phyloP scores from a whole-genome alignment of 2,113 vertebrate genomes.

The Orientallactaga bullata region DNA sequence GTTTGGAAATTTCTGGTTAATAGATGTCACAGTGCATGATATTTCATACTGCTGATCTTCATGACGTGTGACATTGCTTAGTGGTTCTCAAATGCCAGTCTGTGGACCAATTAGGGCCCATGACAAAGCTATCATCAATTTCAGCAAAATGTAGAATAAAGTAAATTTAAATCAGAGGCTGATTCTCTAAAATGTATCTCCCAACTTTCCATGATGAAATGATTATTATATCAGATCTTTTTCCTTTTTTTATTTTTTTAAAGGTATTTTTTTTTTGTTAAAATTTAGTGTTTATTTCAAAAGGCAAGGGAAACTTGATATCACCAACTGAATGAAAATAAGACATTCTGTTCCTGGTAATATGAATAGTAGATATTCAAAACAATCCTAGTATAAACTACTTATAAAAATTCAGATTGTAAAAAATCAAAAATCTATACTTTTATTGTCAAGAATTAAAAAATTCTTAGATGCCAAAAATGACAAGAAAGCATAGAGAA shows the following conservation, averaged over 20 bases:
- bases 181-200: conserved; percentile 19
- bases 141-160: conserved; percentile 14
- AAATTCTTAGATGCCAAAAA: conserved; percentile 69
- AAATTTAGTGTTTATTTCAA: conserved; percentile 51
- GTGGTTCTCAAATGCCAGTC: conserved; percentile 15
- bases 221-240: neutral
- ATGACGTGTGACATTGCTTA: neutral
- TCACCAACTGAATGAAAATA: conserved; percentile 61
- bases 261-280: conserved; percentile 19
- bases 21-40: neutral
- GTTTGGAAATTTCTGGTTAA: conserved; percentile 10
- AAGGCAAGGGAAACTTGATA: conserved; percentile 36
- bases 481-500: conserved; percentile 55
- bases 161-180: conserved; percentile 36
- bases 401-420: conserved; percentile 60
- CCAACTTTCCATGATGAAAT: neutral
- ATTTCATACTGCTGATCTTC: neutral
- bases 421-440: conserved; percentile 51
- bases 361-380: conserved; percentile 66
- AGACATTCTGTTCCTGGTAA: conserved; percentile 63
- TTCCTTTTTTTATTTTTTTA: neutral
- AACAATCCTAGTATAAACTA: conserved; percentile 58
- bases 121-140: neutral
- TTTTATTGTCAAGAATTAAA: conserved; percentile 63
- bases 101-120: neutral